A percentile compares a stretch with the other conserved stretches of the same genome.
These are phyloP conservation scores for Machaerirhynchus nigripectus DNA, from an alignment of 2,113 vertebrate species.

Conservation along the genomic window DNA sequence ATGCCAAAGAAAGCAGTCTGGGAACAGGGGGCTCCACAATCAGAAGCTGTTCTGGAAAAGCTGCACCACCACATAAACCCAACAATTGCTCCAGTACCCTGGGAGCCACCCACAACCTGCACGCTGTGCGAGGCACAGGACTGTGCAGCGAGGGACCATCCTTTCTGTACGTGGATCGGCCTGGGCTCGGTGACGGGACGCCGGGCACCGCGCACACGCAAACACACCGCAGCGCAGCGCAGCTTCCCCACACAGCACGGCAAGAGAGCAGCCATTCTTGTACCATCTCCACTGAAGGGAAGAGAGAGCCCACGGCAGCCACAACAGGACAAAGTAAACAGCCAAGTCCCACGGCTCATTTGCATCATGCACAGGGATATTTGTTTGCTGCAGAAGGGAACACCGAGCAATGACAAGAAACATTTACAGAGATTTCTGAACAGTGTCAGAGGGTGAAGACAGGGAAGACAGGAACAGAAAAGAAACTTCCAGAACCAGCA, in stretches of 20 bases:
- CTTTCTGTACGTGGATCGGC: background rate
- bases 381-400: background rate
- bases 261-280: background rate
- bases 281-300: background rate
- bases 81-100: background rate
- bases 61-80: background rate
- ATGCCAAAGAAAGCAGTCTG: background rate
- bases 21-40: background rate
- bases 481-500: background rate
- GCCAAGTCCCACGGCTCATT: background rate
- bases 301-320: background rate
- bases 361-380: background rate
- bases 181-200: background rate
- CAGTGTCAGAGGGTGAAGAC: background rate
- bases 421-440: background rate
- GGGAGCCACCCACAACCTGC: background rate
- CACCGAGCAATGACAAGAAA: background rate
- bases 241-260: background rate
- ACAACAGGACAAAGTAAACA: background rate
- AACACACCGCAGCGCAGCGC: background rate
- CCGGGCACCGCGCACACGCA: background rate
- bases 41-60: background rate
- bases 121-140: fast-evolving
- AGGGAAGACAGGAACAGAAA: background rate
- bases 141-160: background rate